Base-by-base conservation (phyloP, 1,140 invertebrate genomes). In the Globodera rostochiensis region DNA sequence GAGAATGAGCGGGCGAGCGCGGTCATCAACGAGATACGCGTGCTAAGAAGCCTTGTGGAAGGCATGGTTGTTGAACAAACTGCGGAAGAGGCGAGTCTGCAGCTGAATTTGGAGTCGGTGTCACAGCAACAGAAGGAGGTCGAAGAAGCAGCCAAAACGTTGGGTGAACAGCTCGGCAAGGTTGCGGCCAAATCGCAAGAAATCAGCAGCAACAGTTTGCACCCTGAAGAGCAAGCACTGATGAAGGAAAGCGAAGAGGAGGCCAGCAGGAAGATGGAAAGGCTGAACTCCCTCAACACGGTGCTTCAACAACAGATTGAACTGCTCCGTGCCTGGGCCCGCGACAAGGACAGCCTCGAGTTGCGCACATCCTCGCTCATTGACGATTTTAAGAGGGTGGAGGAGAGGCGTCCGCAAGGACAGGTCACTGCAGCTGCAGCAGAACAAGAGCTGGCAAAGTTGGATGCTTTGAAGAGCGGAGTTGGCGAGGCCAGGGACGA, bases 301-400 rank as follows among this genome's bases (percentile, higher is more conserved):
- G 21, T 60, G 5, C 79, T 80, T 25, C 79, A 80, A 64, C 76
- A n/a, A 1, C 79, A 80, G 74, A 13, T 82, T 15, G 79, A 79
- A 46, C 7, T 80, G 25, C 46, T 80, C n/a, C n/a, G 50, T 9
- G 73, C 7, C 21, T 74, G 73, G 73, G 66, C n/a, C 7, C 50
- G 45, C 21, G 50, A 70, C 8, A 57, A 46, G 50, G 79, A 21
- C 25, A 73, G 78, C 25, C 79, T 80, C n/a, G 75, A 80, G 50
- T 25, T 21, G 64, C n/a, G 46, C 47, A 66, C 60, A n/a, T 47
- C 36, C 71, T 45, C 74, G 13, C 77, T 80, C 5, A 50, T 25
- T 47, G 75, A 80, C 11, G 21, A 80, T 36, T 15, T 82, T 47
- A 36, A 36, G 49, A 73, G 21, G n/a, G n/a, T 80, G 53, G 73